These are phyloP conservation scores for Anser brachyrhynchus DNA, from an alignment of 2,113 vertebrate genomes.

Conservation along the genomic window DNA sequence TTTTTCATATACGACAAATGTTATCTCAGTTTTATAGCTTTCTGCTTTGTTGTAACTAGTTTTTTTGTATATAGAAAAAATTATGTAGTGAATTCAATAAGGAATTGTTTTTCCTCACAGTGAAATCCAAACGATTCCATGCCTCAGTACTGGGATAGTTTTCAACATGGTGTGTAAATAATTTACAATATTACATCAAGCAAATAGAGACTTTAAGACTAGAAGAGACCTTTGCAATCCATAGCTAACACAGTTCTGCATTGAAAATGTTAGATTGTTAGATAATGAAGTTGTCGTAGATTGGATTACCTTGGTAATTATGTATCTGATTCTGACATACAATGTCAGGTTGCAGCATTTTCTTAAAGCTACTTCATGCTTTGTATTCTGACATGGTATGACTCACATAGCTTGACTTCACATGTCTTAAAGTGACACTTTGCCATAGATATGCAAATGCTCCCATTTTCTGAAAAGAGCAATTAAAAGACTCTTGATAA, in stretches of 20 bases:
- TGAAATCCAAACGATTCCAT: too few relatives aligned
- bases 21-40: neutral
- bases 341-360: conserved; percentile 46
- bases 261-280: conserved; percentile 9
- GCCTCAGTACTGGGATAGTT: neutral
- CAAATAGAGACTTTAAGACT: neutral
- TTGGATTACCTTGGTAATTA: conserved; percentile 22
- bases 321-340: conserved; percentile 12
- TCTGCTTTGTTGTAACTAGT: neutral
- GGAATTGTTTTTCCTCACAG: neutral
- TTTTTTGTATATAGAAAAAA: neutral
- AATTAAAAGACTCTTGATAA: conserved; percentile 32
- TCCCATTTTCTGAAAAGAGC: conserved; percentile 35
- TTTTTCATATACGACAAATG: neutral
- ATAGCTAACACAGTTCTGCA: neutral
- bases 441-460: conserved; percentile 54
- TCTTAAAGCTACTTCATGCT: conserved; percentile 20
- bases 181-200: neutral
- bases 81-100: neutral
- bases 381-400: conserved; percentile 36
- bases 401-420: conserved; percentile 4
- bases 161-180: neutral
- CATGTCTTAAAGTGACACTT: conserved; percentile 28
- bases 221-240: neutral
- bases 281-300: conserved; percentile 36